phyloP scores from a whole-genome alignment of 2,797 vertebrate genomes.

The Muscicapa comitata region DNA sequence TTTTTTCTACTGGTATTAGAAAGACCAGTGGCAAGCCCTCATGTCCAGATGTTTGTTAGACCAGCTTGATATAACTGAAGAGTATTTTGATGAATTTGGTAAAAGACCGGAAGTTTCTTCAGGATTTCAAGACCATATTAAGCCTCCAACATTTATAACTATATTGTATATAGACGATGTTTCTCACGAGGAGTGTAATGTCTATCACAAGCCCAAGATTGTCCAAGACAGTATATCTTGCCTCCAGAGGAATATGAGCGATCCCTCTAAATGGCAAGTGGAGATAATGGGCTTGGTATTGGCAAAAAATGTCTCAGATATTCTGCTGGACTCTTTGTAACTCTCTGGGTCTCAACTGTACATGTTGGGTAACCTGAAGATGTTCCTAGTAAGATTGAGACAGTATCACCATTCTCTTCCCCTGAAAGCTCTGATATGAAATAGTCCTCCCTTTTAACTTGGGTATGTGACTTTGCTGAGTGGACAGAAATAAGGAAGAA shows the following conservation, averaged over 20 bases:
- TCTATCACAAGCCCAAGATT: neutral
- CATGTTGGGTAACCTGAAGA: neutral
- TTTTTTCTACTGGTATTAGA: neutral
- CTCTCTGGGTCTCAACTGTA: neutral
- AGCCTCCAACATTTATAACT: neutral
- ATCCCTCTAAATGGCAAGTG: neutral
- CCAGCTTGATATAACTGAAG: neutral
- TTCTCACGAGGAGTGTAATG: neutral
- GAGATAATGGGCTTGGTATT: neutral
- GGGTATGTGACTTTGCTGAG: neutral
- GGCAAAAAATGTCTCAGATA: neutral
- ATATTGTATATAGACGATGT: neutral
- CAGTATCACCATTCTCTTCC: neutral
- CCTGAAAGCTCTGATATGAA: neutral
- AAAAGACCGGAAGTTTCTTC: rapidly evolving
- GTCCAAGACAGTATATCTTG: neutral
- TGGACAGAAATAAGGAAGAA: neutral
- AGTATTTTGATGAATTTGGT: neutral
- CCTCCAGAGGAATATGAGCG: neutral
- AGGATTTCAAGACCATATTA: neutral
- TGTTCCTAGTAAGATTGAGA: neutral
- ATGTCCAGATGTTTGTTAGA: neutral
- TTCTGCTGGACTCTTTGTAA: neutral
- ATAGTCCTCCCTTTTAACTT: neutral
- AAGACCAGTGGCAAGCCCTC: neutral